phyloP scores from a whole-genome alignment of 2,113 vertebrate species.

The Pteropus alecto region DNA sequence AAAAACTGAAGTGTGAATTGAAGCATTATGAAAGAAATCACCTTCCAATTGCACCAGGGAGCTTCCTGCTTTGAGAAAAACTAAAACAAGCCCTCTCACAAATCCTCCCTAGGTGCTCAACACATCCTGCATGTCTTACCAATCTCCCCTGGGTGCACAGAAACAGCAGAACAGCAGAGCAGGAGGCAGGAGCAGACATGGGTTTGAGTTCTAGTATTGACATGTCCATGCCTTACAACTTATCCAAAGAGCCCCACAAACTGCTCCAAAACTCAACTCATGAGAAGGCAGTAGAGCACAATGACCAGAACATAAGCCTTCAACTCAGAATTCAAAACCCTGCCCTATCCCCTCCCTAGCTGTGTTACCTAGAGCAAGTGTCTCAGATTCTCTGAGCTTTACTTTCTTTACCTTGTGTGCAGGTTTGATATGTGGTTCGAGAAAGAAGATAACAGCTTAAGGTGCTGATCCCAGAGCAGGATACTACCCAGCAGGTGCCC shows the following conservation, averaged over 20 bases:
- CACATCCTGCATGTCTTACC: neutral
- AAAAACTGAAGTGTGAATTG: neutral
- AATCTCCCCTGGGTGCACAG: too few species aligned
- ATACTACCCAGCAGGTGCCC: fast-evolving
- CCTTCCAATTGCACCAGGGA: neutral
- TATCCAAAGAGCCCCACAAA: neutral
- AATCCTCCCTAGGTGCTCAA: neutral
- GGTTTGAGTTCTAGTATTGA: neutral
- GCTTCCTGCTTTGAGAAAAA: neutral
- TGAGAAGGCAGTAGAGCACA: neutral
- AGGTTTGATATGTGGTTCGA: neutral
- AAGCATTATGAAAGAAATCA: neutral
- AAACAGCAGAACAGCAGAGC: neutral
- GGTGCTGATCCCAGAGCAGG: too few species aligned
- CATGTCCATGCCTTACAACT: neutral
- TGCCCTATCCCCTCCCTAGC: neutral
- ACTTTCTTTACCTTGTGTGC: neutral
- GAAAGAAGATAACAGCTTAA: neutral
- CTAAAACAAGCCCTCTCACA: neutral
- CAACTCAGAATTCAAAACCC: neutral
- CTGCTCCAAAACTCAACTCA: neutral
- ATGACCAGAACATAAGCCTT: neutral
- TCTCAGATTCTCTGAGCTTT: neutral
- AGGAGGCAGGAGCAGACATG: neutral
- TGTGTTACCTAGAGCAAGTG: neutral